Conservation (phyloP, 2,888 invertebrate species). For the Frankliniella fusca region DNA sequence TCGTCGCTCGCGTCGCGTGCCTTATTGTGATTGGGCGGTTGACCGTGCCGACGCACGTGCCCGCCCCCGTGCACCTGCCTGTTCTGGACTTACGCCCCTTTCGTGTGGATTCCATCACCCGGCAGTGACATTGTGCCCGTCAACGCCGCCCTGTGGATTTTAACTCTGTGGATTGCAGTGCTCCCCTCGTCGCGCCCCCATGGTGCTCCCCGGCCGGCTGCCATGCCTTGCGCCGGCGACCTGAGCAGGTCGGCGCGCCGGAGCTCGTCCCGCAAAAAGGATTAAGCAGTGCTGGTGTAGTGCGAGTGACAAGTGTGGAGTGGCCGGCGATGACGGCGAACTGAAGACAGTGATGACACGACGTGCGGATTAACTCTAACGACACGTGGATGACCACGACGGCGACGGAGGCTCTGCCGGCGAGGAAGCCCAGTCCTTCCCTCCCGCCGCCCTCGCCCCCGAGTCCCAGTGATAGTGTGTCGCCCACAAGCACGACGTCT, state of each 20-base stretch:
- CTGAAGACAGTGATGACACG: background rate
- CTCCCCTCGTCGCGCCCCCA: background rate
- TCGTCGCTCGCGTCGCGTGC: background rate
- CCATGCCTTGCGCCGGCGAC: background rate
- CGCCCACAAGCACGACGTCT: background rate
- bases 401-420: too few relatives aligned
- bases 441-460: too few relatives aligned
- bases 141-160: background rate
- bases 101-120: too few relatives aligned
- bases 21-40: background rate
- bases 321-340: background rate
- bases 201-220: background rate
- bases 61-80: too few relatives aligned
- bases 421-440: too few relatives aligned
- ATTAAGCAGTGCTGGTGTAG: background rate
- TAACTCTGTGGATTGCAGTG: background rate
- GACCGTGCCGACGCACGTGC: background rate
- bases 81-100: too few relatives aligned
- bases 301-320: background rate
- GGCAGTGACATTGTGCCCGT: background rate
- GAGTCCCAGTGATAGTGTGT: too few relatives aligned
- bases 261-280: conserved; percentile 1
- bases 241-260: conserved; percentile 1
- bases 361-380: too few relatives aligned
- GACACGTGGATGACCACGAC: too few relatives aligned